Evolutionary conservation across 2,113 vertebrate genomes (phyloP).

Genomic region (Monarcha castaneiventris): DNA sequence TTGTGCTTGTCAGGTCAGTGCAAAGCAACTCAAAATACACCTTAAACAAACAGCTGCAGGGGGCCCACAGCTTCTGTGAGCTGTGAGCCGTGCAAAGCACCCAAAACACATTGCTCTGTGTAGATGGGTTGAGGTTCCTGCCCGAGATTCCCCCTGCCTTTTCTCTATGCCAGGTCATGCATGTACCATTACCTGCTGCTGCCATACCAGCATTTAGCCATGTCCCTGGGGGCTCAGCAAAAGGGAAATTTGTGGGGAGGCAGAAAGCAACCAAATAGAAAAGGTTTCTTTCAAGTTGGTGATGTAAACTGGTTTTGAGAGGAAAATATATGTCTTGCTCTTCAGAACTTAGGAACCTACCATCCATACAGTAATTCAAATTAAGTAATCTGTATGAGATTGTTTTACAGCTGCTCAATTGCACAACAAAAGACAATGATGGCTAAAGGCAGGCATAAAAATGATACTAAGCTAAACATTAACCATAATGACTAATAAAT

Average conservation of each 20-base stretch:
- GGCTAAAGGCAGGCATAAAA: slow-evolving; percentile 47
- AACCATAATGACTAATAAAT: slow-evolving; percentile 62
- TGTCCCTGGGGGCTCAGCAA: rapidly evolving
- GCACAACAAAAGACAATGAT: slow-evolving; percentile 43
- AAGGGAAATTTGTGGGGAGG: neutral
- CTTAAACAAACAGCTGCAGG: neutral
- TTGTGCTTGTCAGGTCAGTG: neutral
- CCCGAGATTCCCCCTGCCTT: neutral
- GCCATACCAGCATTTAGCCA: neutral
- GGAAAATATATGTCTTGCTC: neutral
- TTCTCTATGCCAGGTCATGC: neutral
- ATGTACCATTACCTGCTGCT: neutral
- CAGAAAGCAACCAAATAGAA: neutral
- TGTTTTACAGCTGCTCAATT: slow-evolving; percentile 55
- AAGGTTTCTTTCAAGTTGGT: neutral
- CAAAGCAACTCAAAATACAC: neutral
- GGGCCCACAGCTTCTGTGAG: rapidly evolving
- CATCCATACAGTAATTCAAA: neutral
- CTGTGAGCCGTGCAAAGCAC: rapidly evolving
- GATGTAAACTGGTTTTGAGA: neutral
- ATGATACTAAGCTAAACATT: slow-evolving; percentile 56
- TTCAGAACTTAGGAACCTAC: neutral
- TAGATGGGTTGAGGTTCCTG: neutral
- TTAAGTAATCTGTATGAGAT: slow-evolving; percentile 37
- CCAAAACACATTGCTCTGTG: neutral